A percentile compares a stretch with the other conserved stretches of the same genome.
Evolutionary conservation across 2,888 invertebrate species (phyloP).

Genomic region (Dryocosmus kuriphilus): DNA sequence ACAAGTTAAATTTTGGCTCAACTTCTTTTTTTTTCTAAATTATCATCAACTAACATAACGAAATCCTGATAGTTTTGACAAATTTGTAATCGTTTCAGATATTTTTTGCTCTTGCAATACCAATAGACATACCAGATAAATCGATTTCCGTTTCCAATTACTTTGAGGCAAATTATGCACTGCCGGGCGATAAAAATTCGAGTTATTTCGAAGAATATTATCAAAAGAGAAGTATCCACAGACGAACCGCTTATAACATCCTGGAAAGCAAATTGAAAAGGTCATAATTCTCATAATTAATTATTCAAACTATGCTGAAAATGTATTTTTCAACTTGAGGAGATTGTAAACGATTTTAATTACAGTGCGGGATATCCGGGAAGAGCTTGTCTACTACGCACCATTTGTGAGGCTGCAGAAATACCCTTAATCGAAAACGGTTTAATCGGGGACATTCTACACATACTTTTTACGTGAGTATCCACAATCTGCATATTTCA

Average conservation of each 20-base stretch:
- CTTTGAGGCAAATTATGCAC: conserved; percentile 85
- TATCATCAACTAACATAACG: not conserved
- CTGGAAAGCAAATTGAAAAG: conserved; percentile 80
- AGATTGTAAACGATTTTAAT: conserved; percentile 43
- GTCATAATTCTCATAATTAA: conserved; percentile 73
- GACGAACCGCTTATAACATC: conserved; percentile 80
- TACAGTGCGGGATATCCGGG: conserved; percentile 81
- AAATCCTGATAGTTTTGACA: not conserved
- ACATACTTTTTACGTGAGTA: conserved; percentile 84
- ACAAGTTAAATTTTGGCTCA: too few species aligned
- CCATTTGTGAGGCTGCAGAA: conserved; percentile 83
- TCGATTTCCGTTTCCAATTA: conserved; percentile 86
- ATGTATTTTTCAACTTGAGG: not conserved
- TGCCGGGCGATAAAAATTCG: conserved; percentile 80
- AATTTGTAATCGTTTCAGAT: conserved; percentile 78
- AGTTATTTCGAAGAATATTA: conserved; percentile 59
- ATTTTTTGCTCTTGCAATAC: conserved; percentile 85
- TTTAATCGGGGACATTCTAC: conserved; percentile 83
- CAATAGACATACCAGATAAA: conserved; percentile 84
- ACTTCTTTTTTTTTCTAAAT: not conserved
- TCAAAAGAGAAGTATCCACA: conserved; percentile 77
- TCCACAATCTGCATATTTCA: not conserved
- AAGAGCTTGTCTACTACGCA: conserved; percentile 81
- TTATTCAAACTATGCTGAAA: not conserved
- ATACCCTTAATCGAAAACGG: conserved; percentile 80